These are phyloP conservation scores for Phrynocephalus guinanensis DNA, from an alignment of 2,797 vertebrate genomes.

Conservation along the genomic window DNA sequence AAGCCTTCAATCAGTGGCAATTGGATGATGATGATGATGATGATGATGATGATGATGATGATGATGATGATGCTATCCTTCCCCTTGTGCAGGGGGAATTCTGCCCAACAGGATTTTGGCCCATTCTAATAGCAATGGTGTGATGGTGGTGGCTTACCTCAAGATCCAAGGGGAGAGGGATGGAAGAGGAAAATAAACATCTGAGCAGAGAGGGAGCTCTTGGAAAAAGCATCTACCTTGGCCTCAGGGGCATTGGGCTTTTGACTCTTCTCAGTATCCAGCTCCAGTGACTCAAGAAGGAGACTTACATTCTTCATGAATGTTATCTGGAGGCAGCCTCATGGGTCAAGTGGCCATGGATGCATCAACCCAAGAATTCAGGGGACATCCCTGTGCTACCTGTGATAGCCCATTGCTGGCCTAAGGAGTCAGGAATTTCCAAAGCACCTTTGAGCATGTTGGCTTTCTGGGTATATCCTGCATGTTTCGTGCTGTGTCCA, in stretches of 20 bases:
- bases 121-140: no score
- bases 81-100: no score
- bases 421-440: neutral
- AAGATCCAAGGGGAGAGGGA: neutral
- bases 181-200: neutral
- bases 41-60: no score
- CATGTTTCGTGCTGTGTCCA: constrained; percentile 30
- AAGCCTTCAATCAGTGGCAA: no score
- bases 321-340: neutral
- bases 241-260: no score
- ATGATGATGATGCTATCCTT: no score
- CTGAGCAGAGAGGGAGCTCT: neutral
- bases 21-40: no score
- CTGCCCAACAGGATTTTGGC: no score
- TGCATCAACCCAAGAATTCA: neutral
- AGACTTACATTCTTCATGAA: neutral
- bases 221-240: neutral
- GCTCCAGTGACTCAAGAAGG: neutral
- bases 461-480: constrained; percentile 12
- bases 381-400: no score
- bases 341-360: neutral
- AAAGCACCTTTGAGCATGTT: neutral
- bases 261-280: neutral
- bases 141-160: no score
- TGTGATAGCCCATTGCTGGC: neutral